Percentiles rank a stretch among this genome's conserved stretches.
Evolutionary conservation across 2,888 invertebrate species (phyloP).

Genomic region (Hermaeophaga mercurialis): DNA sequence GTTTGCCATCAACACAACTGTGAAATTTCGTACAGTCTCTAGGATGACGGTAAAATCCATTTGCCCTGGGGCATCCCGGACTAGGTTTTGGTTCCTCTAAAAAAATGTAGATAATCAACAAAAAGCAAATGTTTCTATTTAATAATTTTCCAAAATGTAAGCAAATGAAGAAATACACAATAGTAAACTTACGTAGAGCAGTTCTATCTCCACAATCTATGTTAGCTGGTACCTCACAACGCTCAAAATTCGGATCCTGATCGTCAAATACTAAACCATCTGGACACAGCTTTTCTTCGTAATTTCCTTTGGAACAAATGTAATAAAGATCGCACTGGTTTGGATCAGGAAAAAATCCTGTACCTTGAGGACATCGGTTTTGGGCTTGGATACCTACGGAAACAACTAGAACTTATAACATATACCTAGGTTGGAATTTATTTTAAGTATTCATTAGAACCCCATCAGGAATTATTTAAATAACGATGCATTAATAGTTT

Average conservation of each 20-base stretch:
- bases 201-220: slow-evolving; percentile 78
- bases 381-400: slow-evolving; percentile 47
- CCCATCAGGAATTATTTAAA: no score
- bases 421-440: no score
- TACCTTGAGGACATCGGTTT: slow-evolving; percentile 73
- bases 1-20: slow-evolving; percentile 76
- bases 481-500: no score
- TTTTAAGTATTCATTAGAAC: no score
- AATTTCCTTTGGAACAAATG: slow-evolving; percentile 68
- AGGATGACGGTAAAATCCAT: slow-evolving; percentile 78
- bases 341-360: slow-evolving; percentile 75
- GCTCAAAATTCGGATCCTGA: slow-evolving; percentile 71
- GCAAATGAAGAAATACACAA: no score
- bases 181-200: slow-evolving; percentile 68
- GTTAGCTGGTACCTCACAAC: slow-evolving; percentile 78
- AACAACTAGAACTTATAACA: no score
- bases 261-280: slow-evolving; percentile 80
- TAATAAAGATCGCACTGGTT: slow-evolving; percentile 82
- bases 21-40: slow-evolving; percentile 77
- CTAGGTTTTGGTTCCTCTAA: slow-evolving; percentile 76
- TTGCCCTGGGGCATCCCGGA: slow-evolving; percentile 76
- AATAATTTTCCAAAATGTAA: no score
- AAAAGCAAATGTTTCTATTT: slow-evolving; percentile 6
- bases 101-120: slow-evolving; percentile 42
- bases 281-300: slow-evolving; percentile 73